Evolutionary conservation across 2,888 invertebrate genomes (phyloP), one percentile per base, ranked within the genome.

Genomic region (Mythimna vitellina): DNA sequence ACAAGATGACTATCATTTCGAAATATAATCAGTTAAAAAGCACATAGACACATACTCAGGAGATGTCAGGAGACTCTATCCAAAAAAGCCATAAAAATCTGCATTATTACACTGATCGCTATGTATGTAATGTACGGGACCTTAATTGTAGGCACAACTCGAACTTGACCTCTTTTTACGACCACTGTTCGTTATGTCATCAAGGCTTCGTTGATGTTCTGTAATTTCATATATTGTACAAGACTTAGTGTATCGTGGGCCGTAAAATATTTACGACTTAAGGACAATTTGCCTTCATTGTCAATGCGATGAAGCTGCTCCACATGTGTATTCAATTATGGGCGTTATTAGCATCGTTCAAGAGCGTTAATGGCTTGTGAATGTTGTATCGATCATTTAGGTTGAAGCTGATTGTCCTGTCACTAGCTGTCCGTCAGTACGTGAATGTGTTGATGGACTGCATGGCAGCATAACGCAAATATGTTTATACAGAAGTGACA

Each of bases 221-320:
- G 65, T 82, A 82, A 82, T 77, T 77, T 68, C 66, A 60, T 74
- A 75, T 73, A 80, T 46, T 46, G 46, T 46, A 46, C 67, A 61
- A 68, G 69, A 73, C 64, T 79, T 71, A 81, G 64, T 68, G 82
- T 85, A 87, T 82, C 76, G 80, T 75, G 68, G n/a, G 29, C 83
- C 88, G 84, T 89, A 89, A 89, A 89, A 86, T 88, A 88, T 89
- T 89, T 88, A 89, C 83, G 87, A 80, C 82, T 86, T 86, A 66
- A 79, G 81, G 87, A 86, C 85, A 85, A 88, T 89, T 88, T 87
- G 81, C 75, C 80, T 87, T 86, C 83, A 87, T 85, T 84, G 81
- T 80, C 68, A 71, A 74, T 62, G 72, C 71, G 65, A 70, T 58
- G 29, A 70, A 72, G 62, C 70, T 79, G 70, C 29, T 57, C 57